Evolutionary conservation across 2,888 invertebrate genomes (phyloP).

Genomic region (Drosophila meridiana): DNA sequence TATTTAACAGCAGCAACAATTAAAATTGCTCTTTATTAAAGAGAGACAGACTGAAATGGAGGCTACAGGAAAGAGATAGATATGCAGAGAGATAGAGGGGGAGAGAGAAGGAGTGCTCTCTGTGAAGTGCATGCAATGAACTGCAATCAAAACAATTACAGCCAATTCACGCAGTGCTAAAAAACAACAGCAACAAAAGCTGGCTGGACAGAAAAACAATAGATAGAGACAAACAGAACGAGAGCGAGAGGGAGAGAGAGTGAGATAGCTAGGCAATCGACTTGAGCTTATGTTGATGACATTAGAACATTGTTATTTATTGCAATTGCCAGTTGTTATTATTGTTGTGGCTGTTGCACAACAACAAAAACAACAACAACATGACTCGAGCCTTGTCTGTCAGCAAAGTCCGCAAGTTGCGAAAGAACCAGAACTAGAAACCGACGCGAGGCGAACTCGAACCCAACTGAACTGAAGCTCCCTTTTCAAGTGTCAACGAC

Average conservation of each 20-base stretch:
- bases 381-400: constrained; percentile 42
- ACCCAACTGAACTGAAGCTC: constrained; percentile 34
- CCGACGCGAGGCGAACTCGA: constrained; percentile 17
- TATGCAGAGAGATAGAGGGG: background rate
- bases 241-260: background rate
- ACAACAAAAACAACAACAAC: constrained; percentile 14
- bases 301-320: constrained; percentile 81
- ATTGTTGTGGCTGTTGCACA: constrained; percentile 15
- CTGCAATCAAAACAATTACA: constrained; percentile 81
- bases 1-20: constrained; percentile 49
- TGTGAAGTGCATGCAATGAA: constrained; percentile 67
- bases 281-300: constrained; percentile 66
- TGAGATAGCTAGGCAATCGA: constrained; percentile 5
- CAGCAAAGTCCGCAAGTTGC: constrained; percentile 46
- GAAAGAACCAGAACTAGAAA: constrained; percentile 31
- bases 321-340: constrained; percentile 66
- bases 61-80: background rate
- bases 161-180: constrained; percentile 72
- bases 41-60: background rate
- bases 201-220: constrained; percentile 2
- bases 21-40: constrained; percentile 59
- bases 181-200: constrained; percentile 46
- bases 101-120: constrained; percentile 1
- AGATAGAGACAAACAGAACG: background rate
- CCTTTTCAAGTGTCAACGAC: constrained; percentile 73